These are phyloP conservation scores for Sula dactylatra DNA, from an alignment of 2,113 vertebrate species.

Conservation along the genomic window DNA sequence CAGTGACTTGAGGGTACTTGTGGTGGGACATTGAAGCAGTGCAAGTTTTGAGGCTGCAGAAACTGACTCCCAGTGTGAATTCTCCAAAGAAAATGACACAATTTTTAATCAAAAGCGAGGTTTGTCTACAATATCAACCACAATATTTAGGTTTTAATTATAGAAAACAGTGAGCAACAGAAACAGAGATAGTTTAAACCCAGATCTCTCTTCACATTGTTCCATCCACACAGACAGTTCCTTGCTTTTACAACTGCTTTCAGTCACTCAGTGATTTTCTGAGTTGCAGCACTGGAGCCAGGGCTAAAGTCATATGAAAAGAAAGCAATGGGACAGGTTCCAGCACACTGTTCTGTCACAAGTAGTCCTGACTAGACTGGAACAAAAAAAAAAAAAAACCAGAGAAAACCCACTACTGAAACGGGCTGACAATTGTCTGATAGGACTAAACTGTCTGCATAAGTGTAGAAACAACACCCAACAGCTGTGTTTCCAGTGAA, in stretches of 20 bases:
- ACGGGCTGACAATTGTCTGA: neutral
- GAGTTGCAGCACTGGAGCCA: neutral
- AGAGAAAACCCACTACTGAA: neutral
- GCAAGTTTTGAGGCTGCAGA: neutral
- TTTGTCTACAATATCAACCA: neutral
- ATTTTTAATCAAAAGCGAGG: neutral
- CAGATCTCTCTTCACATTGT: neutral
- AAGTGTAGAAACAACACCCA: neutral
- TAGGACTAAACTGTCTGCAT: neutral
- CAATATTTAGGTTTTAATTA: neutral
- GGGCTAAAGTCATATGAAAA: neutral
- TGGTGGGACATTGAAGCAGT: neutral
- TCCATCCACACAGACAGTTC: neutral
- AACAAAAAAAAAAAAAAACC: neutral
- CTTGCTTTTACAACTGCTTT: neutral
- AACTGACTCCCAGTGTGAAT: neutral
- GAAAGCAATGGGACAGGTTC: neutral
- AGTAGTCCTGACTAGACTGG: neutral
- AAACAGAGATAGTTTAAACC: neutral
- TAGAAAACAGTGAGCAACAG: neutral
- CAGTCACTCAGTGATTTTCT: neutral
- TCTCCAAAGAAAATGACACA: neutral
- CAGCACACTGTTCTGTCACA: neutral
- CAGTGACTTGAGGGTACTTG: neutral
- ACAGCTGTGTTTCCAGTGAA: neutral